Base-by-base conservation (phyloP, 2,888 invertebrate species). In the Meteorus cinctellus region DNA sequence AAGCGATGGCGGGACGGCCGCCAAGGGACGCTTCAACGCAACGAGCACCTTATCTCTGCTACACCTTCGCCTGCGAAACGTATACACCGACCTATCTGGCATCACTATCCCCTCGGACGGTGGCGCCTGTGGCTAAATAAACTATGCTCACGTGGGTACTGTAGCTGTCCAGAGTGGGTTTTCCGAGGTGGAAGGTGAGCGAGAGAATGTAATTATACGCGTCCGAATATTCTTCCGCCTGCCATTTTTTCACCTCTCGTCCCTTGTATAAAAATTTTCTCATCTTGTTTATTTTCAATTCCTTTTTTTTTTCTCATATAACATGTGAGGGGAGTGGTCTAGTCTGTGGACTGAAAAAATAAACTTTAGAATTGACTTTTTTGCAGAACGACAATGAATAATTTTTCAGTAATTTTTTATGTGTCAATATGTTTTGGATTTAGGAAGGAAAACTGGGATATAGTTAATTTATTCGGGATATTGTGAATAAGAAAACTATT, bases 41-140 rank as follows among this genome's bases (percentile, higher is more conserved):
- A 88, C 87, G 88, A 88, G 86, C 87, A 83, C 85, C 88, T 87
- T 88, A 88, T 88, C 88, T 87, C 83, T 75, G 83, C 87, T 85
- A 82, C 85, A 86, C 84, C 86, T 86, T 85, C 79, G 81, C 80
- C 81, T 77, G 79, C 80, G 82, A 84, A 84, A 84, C 81, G 81
- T 79, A 78, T 48, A 48, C n/a, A 55, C 55, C 81, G 79, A 84
- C 82, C 86, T 84, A 85, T 85, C 85, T 84, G 82, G 80, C 82
- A 79, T 82, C 84, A 79, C 79, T 82, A 72, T 78, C 76, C 72
- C 76, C 78, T 74, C 69, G 62, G 73, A 73, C 73, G 67, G 65
- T 69, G 71, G 31, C 72, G 75, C 78, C 77, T 70, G 77, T 79
- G 77, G 75, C 80, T 74, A 78, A 82, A 83, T 84, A 82, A 84